Evolutionary conservation across 2,888 invertebrate species (phyloP).

Genomic region (Ormyrus labotus): DNA sequence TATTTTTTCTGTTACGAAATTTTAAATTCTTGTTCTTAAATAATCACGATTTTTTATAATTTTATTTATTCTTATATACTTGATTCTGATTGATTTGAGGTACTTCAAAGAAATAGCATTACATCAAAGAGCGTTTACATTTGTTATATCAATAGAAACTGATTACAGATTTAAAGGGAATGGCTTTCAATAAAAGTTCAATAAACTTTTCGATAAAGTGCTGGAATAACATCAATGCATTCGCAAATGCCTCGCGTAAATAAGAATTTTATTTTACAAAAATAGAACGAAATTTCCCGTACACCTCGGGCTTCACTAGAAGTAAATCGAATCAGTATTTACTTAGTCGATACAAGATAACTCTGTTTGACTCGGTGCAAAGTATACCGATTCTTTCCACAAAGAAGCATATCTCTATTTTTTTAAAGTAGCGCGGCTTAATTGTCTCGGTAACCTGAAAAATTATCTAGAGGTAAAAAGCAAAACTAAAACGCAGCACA

Average conservation of each 20-base stretch:
- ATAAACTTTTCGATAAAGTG: slow-evolving; percentile 23
- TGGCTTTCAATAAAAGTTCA: slow-evolving; percentile 19
- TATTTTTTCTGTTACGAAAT: too few relatives aligned
- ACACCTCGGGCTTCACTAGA: slow-evolving; percentile 1
- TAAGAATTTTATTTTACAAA: slow-evolving; percentile 35
- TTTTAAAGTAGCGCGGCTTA: too few relatives aligned
- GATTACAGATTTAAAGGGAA: neutral
- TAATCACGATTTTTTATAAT: too few relatives aligned
- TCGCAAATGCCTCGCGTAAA: slow-evolving; percentile 18
- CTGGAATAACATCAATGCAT: slow-evolving; percentile 5
- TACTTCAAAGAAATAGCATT: neutral
- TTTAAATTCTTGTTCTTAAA: neutral
- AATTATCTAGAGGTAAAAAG: too few relatives aligned
- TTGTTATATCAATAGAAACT: neutral
- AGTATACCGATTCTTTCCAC: neutral
- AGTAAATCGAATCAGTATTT: slow-evolving; percentile 46
- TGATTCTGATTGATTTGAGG: neutral
- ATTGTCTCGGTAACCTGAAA: too few relatives aligned
- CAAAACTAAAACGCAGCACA: too few relatives aligned
- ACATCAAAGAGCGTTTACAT: neutral
- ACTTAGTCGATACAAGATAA: slow-evolving; percentile 28
- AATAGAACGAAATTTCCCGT: slow-evolving; percentile 27
- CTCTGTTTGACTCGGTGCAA: slow-evolving; percentile 1
- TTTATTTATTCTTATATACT: too few relatives aligned
- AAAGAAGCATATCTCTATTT: neutral